Evolutionary conservation across 2,113 vertebrate species (phyloP).

Genomic region (Ellobius talpinus): DNA sequence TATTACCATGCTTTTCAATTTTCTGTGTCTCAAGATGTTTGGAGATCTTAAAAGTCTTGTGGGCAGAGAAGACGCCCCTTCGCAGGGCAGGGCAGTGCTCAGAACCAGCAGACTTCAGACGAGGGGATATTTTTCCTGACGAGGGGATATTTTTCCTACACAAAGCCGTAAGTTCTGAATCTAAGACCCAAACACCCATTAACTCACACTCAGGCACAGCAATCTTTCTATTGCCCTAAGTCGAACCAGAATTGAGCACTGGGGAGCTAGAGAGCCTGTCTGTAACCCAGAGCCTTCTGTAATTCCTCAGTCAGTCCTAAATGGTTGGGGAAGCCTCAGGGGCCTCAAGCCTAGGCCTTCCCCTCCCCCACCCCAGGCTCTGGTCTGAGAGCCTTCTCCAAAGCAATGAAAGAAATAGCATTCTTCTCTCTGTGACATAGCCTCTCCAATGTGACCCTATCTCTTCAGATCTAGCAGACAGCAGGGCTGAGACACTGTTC

Average conservation of each 20-base stretch:
- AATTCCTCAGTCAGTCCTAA: not conserved
- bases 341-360: not conserved
- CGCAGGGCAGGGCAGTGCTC: not conserved
- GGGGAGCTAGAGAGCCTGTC: not conserved
- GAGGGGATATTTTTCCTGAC: not conserved
- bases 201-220: not conserved
- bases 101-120: not conserved
- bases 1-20: not conserved
- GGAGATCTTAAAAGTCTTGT: not conserved
- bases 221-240: not conserved
- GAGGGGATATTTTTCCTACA: not conserved
- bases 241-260: not conserved
- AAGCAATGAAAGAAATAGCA: not conserved
- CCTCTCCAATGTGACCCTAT: not conserved
- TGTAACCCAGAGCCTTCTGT: not conserved
- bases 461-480: not conserved
- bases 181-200: not conserved
- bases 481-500: not conserved
- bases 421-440: not conserved
- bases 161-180: not conserved
- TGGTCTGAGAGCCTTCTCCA: not conserved
- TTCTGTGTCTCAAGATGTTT: not conserved
- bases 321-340: not conserved
- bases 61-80: not conserved
- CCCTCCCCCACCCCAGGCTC: not conserved